Evolutionary conservation across 2,113 vertebrate species (phyloP).

Genomic region (Oenanthe oenanthe): DNA sequence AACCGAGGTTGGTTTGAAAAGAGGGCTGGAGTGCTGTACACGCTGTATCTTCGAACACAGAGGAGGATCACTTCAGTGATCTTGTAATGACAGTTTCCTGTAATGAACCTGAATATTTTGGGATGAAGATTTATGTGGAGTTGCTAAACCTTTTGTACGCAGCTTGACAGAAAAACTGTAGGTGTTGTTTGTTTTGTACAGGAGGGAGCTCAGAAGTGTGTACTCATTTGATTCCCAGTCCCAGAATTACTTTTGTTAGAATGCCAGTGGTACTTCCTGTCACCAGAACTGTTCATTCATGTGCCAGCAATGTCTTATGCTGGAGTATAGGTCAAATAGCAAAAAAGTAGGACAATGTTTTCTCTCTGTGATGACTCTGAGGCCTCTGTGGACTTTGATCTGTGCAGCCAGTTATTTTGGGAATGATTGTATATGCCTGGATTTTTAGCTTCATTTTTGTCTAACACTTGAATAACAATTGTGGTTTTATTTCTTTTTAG

Average conservation of each 20-base stretch:
- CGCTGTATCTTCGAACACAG: neutral
- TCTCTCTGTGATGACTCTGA: neutral
- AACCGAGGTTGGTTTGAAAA: neutral
- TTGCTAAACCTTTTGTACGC: neutral
- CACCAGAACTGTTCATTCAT: neutral
- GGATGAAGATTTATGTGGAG: neutral
- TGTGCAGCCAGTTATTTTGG: neutral
- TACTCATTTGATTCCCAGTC: neutral
- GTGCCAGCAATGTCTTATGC: neutral
- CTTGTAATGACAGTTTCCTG: neutral
- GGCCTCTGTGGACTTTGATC: neutral
- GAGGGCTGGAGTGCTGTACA: neutral
- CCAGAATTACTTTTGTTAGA: neutral
- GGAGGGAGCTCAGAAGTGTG: neutral
- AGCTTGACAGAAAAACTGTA: neutral
- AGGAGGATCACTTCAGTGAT: neutral
- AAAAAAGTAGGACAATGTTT: neutral
- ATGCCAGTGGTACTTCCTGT: neutral
- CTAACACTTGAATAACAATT: neutral
- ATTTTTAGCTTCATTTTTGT: neutral
- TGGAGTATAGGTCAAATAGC: neutral
- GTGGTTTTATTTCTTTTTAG: slow-evolving; percentile 74
- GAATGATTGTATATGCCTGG: neutral
- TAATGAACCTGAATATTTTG: neutral
- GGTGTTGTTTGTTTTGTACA: neutral